Evolutionary conservation across 2,113 vertebrate species (phyloP).

Genomic region (Struthidea cinerea): DNA sequence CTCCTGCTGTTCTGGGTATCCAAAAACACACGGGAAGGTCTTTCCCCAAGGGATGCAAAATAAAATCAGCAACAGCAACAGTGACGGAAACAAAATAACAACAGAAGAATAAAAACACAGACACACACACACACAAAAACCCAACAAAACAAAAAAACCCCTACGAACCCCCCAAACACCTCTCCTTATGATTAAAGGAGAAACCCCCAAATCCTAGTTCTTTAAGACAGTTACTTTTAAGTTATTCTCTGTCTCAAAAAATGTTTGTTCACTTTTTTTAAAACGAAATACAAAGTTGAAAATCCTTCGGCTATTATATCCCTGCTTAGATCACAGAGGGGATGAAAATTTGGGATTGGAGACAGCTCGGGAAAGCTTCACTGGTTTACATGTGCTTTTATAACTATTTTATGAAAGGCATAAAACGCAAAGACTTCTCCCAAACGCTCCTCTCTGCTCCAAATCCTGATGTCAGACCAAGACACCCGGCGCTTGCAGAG

Average conservation of each 20-base stretch:
- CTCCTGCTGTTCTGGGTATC: neutral
- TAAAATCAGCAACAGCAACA: neutral
- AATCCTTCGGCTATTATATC: neutral
- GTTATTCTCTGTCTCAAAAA: neutral
- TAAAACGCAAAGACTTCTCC: neutral
- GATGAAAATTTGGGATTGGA: neutral
- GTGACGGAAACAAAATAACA: neutral
- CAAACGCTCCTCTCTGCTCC: neutral
- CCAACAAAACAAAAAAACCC: neutral
- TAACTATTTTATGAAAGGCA: neutral
- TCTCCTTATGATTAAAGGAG: neutral
- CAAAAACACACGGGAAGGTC: neutral
- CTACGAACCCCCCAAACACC: rapidly evolving
- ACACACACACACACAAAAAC: rapidly evolving
- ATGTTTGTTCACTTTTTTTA: neutral
- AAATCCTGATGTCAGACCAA: neutral
- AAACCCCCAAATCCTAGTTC: neutral
- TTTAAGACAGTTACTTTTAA: neutral
- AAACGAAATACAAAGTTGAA: neutral
- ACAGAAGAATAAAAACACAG: neutral
- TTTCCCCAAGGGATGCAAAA: neutral
- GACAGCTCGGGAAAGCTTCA: neutral
- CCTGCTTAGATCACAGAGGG: neutral
- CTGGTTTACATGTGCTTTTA: neutral
- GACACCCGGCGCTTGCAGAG: neutral